These are phyloP conservation scores for Eupithecia pulchellata DNA, from an alignment of 2,888 invertebrate genomes.

Conservation along the genomic window DNA sequence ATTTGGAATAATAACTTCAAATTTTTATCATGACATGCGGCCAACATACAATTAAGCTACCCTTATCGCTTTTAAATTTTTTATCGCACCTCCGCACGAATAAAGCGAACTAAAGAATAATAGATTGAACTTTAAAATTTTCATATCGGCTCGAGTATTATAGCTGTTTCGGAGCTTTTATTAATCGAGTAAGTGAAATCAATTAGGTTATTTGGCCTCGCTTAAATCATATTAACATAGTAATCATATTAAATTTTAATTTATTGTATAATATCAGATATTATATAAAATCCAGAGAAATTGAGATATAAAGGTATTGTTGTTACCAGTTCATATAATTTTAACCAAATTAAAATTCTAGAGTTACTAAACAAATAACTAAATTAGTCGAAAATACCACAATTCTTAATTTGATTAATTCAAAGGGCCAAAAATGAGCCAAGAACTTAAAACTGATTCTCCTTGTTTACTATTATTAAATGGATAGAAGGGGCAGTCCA, in stretches of 20 bases:
- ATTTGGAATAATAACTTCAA: conserved; percentile 30
- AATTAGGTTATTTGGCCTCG: neutral
- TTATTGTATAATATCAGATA: neutral
- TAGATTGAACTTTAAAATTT: neutral
- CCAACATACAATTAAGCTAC: conserved; percentile 32
- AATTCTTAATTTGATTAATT: neutral
- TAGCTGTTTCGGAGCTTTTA: neutral
- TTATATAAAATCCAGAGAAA: neutral
- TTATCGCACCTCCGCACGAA: conserved; percentile 38
- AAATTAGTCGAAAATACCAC: neutral
- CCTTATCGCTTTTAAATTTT: conserved; percentile 32
- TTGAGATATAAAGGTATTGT: neutral
- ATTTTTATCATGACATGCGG: conserved; percentile 27
- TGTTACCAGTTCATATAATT: neutral
- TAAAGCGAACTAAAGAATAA: conserved; percentile 1
- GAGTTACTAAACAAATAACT: neutral
- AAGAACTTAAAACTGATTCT: conserved; percentile 19
- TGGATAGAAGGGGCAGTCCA: neutral
- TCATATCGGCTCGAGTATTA: neutral
- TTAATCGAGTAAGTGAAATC: neutral
- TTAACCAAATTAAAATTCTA: neutral
- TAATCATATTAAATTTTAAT: neutral
- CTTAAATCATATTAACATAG: neutral
- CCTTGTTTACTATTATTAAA: conserved; percentile 30
- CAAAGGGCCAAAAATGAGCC: neutral